Conservation (phyloP, 1,140 invertebrate species). For the Nephila pilipes region DNA sequence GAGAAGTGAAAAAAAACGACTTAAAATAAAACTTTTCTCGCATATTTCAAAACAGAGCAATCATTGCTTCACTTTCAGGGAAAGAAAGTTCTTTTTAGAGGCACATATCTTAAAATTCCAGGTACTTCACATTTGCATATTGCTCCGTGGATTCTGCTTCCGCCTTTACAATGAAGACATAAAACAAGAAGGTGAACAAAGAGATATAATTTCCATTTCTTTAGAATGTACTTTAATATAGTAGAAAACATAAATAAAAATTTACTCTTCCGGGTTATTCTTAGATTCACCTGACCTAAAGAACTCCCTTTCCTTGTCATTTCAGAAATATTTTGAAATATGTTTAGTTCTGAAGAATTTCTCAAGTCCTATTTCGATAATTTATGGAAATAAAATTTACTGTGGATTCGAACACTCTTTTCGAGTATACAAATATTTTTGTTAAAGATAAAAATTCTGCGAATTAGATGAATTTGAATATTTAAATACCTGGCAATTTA, state of each 20-base stretch:
- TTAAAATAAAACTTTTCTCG: neutral
- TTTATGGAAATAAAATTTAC: no score
- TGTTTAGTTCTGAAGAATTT: no score
- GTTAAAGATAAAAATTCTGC: no score
- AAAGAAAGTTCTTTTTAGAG: neutral
- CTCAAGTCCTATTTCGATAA: no score
- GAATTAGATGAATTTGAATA: no score
- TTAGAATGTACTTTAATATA: neutral
- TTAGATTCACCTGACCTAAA: neutral
- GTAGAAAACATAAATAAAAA: neutral
- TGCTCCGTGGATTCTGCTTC: neutral
- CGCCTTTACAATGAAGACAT: neutral
- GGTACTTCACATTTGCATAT: neutral
- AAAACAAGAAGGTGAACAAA: neutral
- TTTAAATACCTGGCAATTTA: no score
- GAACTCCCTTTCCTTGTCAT: neutral
- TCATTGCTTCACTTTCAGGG: neutral
- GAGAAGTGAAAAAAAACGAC: neutral
- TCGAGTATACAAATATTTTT: no score
- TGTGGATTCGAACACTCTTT: no score
- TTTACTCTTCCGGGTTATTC: slow-evolving; percentile 1
- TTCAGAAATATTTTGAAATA: no score
- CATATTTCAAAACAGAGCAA: neutral
- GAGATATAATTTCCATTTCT: neutral
- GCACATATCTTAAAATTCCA: neutral